Base-by-base conservation (phyloP, 2,888 invertebrate species). In the Leptinotarsa tumamoca region DNA sequence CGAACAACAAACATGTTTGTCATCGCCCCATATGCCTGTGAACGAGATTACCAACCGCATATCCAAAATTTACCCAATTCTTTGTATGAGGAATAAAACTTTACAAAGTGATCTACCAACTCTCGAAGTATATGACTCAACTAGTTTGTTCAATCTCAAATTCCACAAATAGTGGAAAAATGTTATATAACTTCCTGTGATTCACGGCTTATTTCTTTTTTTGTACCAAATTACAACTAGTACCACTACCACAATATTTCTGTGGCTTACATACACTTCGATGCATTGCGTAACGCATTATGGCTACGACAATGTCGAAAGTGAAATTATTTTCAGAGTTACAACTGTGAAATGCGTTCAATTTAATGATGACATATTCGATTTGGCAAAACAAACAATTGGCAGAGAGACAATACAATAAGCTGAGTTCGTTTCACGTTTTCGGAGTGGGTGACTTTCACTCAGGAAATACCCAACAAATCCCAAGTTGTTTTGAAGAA, bases 341-440 rank as follows among this genome's bases (percentile, higher is more conserved):
- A 21, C 50, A 54, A 71, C 73, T 67, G 66, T 74, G 68, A 74
- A 76, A 73, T 74, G 70, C 49, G 14, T 58, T 58, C 68, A 73
- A 76, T 76, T 70, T 68, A 76, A 68, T 70, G 71, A 74, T 73
- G 73, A 71, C 70, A 74, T 76, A 76, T 74, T 76, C 70, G 67
- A 61, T 76, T 76, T 74, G 72, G 73, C 72, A 76, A 68, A 73
- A 73, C 73, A 75, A 75, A 74, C 74, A 58, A 58, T 58, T 23
- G 58, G 58, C 58, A 58, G 58, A 63, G 33, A 71, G 66, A 78
- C 73, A 78, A 78, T 78, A 68, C 72, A 66, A 58, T 50, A 49
- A 67, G 71, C 61, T 51, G 63, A 43, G 63, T 33, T 33, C 43
- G 21, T 58, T 43, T 17, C 27, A 10, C 33, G 27, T 63, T 63